phyloP scores from a whole-genome alignment of 2,888 invertebrate species.

The Gasteruption jaculator region DNA sequence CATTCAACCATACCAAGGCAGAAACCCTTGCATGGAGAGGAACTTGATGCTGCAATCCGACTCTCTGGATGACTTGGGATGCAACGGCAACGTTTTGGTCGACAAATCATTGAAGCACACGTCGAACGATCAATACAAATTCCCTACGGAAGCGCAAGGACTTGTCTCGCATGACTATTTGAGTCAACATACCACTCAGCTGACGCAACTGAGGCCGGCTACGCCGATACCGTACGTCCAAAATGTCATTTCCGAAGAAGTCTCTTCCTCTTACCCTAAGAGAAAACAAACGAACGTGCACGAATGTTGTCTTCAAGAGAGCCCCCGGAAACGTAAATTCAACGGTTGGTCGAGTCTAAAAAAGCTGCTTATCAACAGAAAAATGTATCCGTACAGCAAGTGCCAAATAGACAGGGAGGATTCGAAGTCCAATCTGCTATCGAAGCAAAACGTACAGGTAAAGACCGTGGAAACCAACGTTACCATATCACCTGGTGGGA shows the following conservation, averaged over 20 bases:
- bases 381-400: constrained; percentile 38
- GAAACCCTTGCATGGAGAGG: constrained; percentile 76
- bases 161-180: constrained; percentile 55
- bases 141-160: constrained; percentile 51
- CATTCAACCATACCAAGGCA: constrained; percentile 78
- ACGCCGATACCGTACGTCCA: constrained; percentile 69
- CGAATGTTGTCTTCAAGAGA: constrained; percentile 44
- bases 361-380: constrained; percentile 48
- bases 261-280: constrained; percentile 37
- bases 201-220: constrained; percentile 50
- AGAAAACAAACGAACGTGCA: constrained; percentile 53
- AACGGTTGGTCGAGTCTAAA: constrained; percentile 55
- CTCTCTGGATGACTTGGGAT: constrained; percentile 57
- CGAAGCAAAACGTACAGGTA: constrained; percentile 32
- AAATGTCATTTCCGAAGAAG: constrained; percentile 62
- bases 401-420: constrained; percentile 43
- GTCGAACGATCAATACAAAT: constrained; percentile 35
- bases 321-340: constrained; percentile 38
- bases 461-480: constrained; percentile 47
- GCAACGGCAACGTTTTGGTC: constrained; percentile 54
- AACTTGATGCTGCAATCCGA: constrained; percentile 62
- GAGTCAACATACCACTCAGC: constrained; percentile 42
- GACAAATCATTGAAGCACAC: constrained; percentile 64
- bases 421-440: constrained; percentile 42
- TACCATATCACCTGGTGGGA: constrained; percentile 50